These are phyloP conservation scores for Limenitis arthemis DNA, from an alignment of 2,888 invertebrate genomes.

Conservation along the genomic window DNA sequence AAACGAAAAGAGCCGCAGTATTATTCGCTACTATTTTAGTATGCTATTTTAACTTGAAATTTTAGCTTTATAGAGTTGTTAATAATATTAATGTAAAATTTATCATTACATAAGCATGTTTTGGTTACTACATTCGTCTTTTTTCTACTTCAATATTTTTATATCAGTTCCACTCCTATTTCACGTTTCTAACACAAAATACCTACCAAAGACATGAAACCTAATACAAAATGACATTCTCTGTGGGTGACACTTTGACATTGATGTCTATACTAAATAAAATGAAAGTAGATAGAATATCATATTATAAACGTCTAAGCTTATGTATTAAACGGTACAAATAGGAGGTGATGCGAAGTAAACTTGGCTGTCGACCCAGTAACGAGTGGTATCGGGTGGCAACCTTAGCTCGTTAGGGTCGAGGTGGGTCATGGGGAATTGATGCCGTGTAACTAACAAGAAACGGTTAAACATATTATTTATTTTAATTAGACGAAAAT, in stretches of 20 bases:
- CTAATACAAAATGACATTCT: neutral
- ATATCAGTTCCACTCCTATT: too few relatives aligned
- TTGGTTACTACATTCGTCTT: too few relatives aligned
- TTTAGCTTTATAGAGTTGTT: too few relatives aligned
- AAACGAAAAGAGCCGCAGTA: too few relatives aligned
- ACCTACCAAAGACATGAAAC: neutral
- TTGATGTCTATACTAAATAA: conserved; percentile 2
- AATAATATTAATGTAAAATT: too few relatives aligned
- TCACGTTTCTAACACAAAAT: too few relatives aligned
- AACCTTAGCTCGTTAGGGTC: conserved; percentile 34
- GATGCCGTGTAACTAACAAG: conserved; percentile 24
- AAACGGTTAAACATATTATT: conserved; percentile 24
- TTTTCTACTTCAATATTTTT: too few relatives aligned
- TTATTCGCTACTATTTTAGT: too few relatives aligned
- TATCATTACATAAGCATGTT: too few relatives aligned
- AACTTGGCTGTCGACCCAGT: conserved; percentile 50
- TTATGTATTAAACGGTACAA: conserved; percentile 58
- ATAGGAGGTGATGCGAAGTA: conserved; percentile 46
- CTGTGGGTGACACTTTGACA: neutral
- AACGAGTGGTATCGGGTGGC: conserved; percentile 49
- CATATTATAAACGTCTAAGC: conserved; percentile 4
- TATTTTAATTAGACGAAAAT: conserved; percentile 23
- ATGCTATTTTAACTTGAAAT: too few relatives aligned
- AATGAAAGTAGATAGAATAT: conserved; percentile 9
- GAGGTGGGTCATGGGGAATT: conserved; percentile 30